Evolutionary conservation across 2,888 invertebrate species (phyloP), one percentile per base, ranked within the genome.

Genomic region (Cryptocheilus praepositus): DNA sequence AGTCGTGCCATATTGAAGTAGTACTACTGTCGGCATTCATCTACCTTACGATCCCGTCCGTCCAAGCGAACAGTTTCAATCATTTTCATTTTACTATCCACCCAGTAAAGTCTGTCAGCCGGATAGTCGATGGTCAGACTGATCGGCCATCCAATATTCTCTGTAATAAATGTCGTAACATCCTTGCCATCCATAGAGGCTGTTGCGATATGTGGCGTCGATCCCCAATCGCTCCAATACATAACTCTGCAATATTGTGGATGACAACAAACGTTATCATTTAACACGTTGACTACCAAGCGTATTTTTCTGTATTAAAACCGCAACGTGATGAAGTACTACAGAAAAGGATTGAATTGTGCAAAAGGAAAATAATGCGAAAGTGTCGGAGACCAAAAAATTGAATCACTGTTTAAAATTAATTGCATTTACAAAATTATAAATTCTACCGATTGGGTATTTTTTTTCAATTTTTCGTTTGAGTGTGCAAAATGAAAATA

Each of bases 161-260:
- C 88, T 0, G 90, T 90, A 0, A 97, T 91, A 61, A 98, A 90
- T 0, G 91, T 84, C 3, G 86, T 85, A 0, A 92, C 89, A 0
- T 92, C 81, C 0, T 91, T 89, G 2, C 98, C 98, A 88, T 98
- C 96, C 98, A 98, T 97, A 7, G 92, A 92, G 7, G 96, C 92
- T 8, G 91, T 90, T 77, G 94, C 95, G 77, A 98, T 96, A 82
- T 94, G 91, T 0, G 95, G 92, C 11, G 89, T 90, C 0, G 88
- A 81, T 3, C 95, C 95, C 95, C 96, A 97, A 87, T 98, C 97
- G 0, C 95, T 93, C 97, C 98, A 98, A 89, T 93, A 98, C 93
- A 98, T 94, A 79, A 91, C 16, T 5, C 1, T 28, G 16, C 28
- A 19, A 55, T 28, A 36, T 25, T 15, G 0, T 22, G 11, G 22